These are phyloP conservation scores for Goniozus legneri DNA, from an alignment of 1,140 invertebrate genomes.

Conservation along the genomic window DNA sequence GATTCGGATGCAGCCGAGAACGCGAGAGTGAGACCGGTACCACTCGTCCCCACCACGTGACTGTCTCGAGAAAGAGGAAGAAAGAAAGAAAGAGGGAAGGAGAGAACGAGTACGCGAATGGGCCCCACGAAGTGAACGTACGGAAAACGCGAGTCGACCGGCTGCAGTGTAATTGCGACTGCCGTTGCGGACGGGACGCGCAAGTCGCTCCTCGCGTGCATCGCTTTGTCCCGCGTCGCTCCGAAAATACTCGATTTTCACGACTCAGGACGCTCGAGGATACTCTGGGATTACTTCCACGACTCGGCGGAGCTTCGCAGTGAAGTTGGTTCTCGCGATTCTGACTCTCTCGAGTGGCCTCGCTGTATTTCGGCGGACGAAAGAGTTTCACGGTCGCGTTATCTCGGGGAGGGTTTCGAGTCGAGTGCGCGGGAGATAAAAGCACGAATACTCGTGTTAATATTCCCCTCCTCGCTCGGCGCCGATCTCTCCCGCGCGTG, in stretches of 20 bases:
- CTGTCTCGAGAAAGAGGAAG: neutral
- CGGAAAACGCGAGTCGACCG: neutral
- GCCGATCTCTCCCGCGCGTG: no score
- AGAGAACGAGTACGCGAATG: slow-evolving; percentile 1
- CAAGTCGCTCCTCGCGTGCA: neutral
- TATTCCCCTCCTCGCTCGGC: no score
- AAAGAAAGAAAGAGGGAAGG: slow-evolving; percentile 3
- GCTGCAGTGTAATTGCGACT: neutral
- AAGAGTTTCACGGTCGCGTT: no score
- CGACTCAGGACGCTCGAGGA: neutral
- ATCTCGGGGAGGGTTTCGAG: no score
- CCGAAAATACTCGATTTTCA: neutral
- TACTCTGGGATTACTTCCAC: slow-evolving; percentile 19
- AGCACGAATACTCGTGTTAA: no score
- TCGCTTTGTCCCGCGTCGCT: neutral
- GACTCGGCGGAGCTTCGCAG: neutral
- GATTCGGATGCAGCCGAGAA: no score
- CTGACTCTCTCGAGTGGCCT: slow-evolving; percentile 3
- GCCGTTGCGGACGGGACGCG: neutral
- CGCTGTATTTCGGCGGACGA: slow-evolving; percentile 28
- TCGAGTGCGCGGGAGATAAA: no score
- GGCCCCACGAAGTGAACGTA: neutral
- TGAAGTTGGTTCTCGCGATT: slow-evolving; percentile 1
- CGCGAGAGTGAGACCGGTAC: no score
- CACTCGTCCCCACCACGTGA: no score